Base-by-base conservation (phyloP, 2,888 invertebrate species). In the Syrphus vitripennis region DNA sequence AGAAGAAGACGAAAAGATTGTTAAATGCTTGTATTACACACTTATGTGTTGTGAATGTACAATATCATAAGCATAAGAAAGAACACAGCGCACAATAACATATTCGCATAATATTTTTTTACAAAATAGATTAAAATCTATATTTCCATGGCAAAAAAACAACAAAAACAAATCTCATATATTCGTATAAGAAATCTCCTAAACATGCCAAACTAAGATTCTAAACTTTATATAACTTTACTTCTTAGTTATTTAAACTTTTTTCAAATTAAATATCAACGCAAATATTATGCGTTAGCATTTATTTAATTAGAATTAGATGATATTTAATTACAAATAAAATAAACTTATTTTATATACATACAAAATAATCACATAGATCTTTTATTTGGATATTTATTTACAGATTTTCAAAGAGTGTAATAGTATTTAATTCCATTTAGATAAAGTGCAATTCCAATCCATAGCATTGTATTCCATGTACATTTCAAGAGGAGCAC, bases 391-490 rank as follows among this genome's bases (percentile, higher is more conserved):
- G 10, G 9, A 9, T 40, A 42, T 61, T 14, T 29, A 10, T 21
- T 45, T 14, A 50, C 3, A 26, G 2, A 24, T 34, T 57, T 82
- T 89, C n/a, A 91, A 10, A 92, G 67, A 77, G 89, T 91, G 65
- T 92, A 92, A 87, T 92, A 92, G 79, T 90, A 90, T 34, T 95
- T 95, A 89, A 95, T 96, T 89, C 94, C 94, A 89, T 96, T 96
- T 91, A 98, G 94, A 89, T 96, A 94, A 89, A 96, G 95, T 0
- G 97, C 95, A 21, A 98, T 94, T 45, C 96, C 91, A 0, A 97
- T 94, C 98, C 98, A 98, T 14, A 97, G 92, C 0, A 94, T 93
- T 0, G 96, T 96, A n/a, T 96, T 97, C 97, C 98, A 98, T 0
- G 96, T 93, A 31, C 95, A 94, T 91, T 97, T 96, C 0, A 96